Conservation (phyloP, 2,797 vertebrate genomes). For the Rallus crepitans region DNA sequence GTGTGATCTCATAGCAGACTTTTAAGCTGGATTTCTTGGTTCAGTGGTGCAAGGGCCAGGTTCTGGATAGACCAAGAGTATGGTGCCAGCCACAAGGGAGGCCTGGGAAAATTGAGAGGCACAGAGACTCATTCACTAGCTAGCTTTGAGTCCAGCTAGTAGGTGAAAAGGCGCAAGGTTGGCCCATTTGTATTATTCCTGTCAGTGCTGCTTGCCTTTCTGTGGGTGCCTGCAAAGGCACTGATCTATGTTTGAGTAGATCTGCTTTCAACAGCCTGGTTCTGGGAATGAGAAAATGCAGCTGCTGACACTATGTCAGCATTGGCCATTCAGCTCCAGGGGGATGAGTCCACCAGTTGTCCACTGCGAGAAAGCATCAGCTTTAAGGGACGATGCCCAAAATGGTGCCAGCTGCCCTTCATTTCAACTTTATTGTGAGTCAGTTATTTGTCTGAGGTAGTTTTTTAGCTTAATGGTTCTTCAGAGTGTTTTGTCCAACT, state of each 20-base stretch:
- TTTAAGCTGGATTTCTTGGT: neutral
- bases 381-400: neutral
- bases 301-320: accelerated
- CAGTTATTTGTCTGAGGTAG: neutral
- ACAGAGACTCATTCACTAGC: neutral
- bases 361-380: neutral
- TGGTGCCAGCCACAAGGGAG: neutral
- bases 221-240: neutral
- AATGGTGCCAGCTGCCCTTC: neutral
- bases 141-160: neutral
- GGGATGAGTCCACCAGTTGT: neutral
- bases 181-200: neutral
- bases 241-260: neutral
- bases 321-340: accelerated
- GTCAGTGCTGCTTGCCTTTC: neutral
- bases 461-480: neutral
- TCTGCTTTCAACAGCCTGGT: neutral
- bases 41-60: neutral
- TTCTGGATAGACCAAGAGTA: neutral
- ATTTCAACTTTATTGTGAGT: neutral
- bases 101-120: neutral
- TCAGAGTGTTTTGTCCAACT: neutral
- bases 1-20: neutral
- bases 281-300: neutral
- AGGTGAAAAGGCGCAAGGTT: neutral